Conservation (phyloP, 2,113 vertebrate species). For the Seriola quinqueradiata region DNA sequence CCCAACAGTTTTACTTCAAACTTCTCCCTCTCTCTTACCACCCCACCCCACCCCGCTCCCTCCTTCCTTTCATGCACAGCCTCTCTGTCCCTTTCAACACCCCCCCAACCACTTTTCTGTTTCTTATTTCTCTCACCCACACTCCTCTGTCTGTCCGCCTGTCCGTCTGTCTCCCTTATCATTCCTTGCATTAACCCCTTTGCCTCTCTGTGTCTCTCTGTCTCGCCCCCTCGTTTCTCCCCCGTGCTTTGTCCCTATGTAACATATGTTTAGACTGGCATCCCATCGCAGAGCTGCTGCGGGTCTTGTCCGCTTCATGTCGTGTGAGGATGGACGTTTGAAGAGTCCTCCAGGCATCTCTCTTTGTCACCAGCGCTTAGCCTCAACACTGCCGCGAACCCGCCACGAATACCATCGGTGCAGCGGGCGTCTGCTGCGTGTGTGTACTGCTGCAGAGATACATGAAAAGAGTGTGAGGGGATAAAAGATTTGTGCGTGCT, state of each 20-base stretch:
- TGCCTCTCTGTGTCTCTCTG: conserved; percentile 39
- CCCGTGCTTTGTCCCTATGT: conserved; percentile 49
- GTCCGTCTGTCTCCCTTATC: conserved; percentile 43
- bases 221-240: conserved; percentile 29
- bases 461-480: neutral
- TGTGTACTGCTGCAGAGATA: conserved; percentile 5
- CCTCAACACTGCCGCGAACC: conserved; percentile 64
- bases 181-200: conserved; percentile 43
- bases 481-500: neutral
- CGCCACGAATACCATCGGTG: conserved; percentile 37
- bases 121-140: conserved; percentile 51
- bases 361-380: conserved; percentile 82
- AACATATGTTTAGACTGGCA: conserved; percentile 72
- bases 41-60: conserved; percentile 24
- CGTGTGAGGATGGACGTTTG: conserved; percentile 77
- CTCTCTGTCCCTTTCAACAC: conserved; percentile 61
- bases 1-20: conserved; percentile 81
- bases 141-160: conserved; percentile 44
- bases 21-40: conserved; percentile 55
- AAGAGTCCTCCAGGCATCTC: conserved; percentile 76
- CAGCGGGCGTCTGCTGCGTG: conserved; percentile 27
- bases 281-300: conserved; percentile 56
- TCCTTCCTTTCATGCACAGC: conserved; percentile 57
- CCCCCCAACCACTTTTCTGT: conserved; percentile 17
- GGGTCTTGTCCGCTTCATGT: conserved; percentile 75